phyloP scores from a whole-genome alignment of 2,888 invertebrate species.

The Sialis fuliginosa region DNA sequence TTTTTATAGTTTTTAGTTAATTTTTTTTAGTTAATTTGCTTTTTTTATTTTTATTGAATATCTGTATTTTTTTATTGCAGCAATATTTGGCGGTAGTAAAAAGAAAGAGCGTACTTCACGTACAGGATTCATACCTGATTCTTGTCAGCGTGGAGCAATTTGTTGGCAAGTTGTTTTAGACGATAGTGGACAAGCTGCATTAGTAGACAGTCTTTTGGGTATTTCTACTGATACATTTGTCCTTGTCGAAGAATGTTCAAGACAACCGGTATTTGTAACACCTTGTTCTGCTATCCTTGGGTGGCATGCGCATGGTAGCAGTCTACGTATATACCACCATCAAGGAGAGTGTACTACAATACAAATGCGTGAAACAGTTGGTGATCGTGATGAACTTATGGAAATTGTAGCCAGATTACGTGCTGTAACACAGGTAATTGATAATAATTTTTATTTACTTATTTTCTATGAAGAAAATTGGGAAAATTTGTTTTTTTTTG shows the following conservation, averaged over 20 bases:
- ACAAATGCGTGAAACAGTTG: constrained; percentile 49
- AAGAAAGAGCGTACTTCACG: constrained; percentile 62
- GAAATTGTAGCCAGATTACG: constrained; percentile 67
- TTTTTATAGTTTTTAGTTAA: constrained; percentile 2
- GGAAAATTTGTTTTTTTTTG: no score
- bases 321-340: constrained; percentile 73
- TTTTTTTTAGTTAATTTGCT: background rate
- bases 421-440: constrained; percentile 48
- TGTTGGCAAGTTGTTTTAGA: constrained; percentile 66
- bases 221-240: constrained; percentile 78
- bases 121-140: constrained; percentile 55
- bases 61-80: constrained; percentile 19
- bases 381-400: constrained; percentile 48
- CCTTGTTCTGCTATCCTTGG: constrained; percentile 67
- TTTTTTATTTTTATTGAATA: background rate
- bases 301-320: constrained; percentile 36
- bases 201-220: constrained; percentile 65
- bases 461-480: no score
- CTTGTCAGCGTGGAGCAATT: constrained; percentile 56
- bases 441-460: no score
- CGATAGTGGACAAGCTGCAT: constrained; percentile 43
- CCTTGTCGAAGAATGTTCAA: constrained; percentile 63
- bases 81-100: constrained; percentile 48
- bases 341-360: constrained; percentile 84
- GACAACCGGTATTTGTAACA: constrained; percentile 71